Base-by-base conservation (phyloP, 2,797 vertebrate genomes). In the Hipposideros larvatus region DNA sequence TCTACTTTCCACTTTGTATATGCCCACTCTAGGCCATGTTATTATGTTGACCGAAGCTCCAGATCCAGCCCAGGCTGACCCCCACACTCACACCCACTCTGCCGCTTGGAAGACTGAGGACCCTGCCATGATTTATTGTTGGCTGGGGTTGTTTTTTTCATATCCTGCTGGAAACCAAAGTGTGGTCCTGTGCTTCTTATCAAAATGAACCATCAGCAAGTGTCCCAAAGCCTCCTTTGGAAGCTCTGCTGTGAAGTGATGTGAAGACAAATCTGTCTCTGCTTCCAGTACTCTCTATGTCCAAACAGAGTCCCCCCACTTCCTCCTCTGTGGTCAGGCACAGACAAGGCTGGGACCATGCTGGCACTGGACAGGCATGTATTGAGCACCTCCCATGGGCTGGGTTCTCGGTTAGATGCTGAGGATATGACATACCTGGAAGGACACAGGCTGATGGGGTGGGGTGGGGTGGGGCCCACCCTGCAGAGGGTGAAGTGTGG, bases 381-480 rank as follows among this genome's bases (percentile, higher is more conserved):
- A 41, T 19, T 28, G 57, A 79, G 70, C 0, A 2, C 37, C 10
- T 9, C 9, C 16, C 10, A 4, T 6, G 8, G 13, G 57, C 18
- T 61, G 48, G 48, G 0, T 14, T 55, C 73, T 41, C 2, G 5
- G 43, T 34, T 24, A 31, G 53, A 26, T 15, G 13, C 13, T 11
- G 7, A 61, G 46, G n/a, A 73, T 37, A 18, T 48, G n/a, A 37
- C 59, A 41, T 55, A 11, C 4, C 19, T 13, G 70, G 51, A 31
- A 87, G 15, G 53, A 59, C 6, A 28, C 5, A 16, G 66, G 15
- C 11, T 66, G 57, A 34, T 51, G 26, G 31, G 22, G 18, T 31
- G 43, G 21, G 3, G 0, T 2, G n/a, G 5, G 15, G 41, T 37
- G 37, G 37, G 37, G 37, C 37, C 11, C 0, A 0, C 28, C 21